phyloP scores from a whole-genome alignment of 2,797 vertebrate genomes.

The Erpetoichthys calabaricus region DNA sequence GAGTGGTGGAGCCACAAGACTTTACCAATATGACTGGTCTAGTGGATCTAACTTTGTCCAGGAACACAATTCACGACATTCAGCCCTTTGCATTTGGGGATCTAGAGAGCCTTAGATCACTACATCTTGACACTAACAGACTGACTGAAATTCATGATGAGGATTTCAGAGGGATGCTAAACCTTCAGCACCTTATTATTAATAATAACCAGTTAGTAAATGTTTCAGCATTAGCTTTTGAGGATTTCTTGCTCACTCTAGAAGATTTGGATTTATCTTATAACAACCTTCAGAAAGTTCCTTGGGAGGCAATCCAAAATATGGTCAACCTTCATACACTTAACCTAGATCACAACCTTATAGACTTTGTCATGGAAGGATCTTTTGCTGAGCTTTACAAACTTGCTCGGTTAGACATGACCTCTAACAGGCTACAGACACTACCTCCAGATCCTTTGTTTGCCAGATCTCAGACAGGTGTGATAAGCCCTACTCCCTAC shows the following conservation, averaged over 20 bases:
- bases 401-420: slow-evolving; percentile 80
- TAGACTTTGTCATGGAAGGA: slow-evolving; percentile 70
- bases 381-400: slow-evolving; percentile 75
- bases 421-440: slow-evolving; percentile 76
- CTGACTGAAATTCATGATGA: slow-evolving; percentile 56
- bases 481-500: slow-evolving; percentile 67
- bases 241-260: slow-evolving; percentile 70
- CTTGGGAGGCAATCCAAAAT: slow-evolving; percentile 77
- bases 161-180: slow-evolving; percentile 67
- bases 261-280: slow-evolving; percentile 86
- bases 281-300: slow-evolving; percentile 74
- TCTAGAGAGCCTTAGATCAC: slow-evolving; percentile 74
- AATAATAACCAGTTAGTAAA: slow-evolving; percentile 80
- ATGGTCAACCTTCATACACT: slow-evolving; percentile 80
- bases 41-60: slow-evolving; percentile 78
- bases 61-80: slow-evolving; percentile 73
- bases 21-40: slow-evolving; percentile 81
- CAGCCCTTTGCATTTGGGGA: slow-evolving; percentile 70
- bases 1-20: slow-evolving; percentile 61
- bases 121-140: slow-evolving; percentile 78
- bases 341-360: slow-evolving; percentile 84
- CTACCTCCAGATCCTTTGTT: slow-evolving; percentile 79
- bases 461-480: slow-evolving; percentile 64
- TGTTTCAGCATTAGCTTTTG: slow-evolving; percentile 61
- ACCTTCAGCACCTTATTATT: slow-evolving; percentile 79